Percentiles rank a stretch among this genome's conserved stretches.
Evolutionary conservation across 2,797 vertebrate species (phyloP).

Genomic region (Crenuchus spilurus): DNA sequence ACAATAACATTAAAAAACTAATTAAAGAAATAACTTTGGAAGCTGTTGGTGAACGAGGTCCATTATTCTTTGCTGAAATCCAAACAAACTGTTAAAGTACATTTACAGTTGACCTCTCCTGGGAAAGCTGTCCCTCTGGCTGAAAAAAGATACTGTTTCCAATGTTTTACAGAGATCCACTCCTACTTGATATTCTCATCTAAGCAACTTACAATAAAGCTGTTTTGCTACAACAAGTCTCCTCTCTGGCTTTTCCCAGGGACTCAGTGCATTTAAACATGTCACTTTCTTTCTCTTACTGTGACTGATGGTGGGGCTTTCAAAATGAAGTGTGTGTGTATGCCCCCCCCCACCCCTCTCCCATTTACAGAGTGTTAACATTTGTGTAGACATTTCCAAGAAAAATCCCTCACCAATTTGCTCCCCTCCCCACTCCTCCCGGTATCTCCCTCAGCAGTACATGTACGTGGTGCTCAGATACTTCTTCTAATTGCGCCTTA

Average conservation of each 20-base stretch:
- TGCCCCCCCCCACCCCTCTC: neutral
- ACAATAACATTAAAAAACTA: no score
- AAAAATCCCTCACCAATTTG: slow-evolving; percentile 29
- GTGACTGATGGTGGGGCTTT: slow-evolving; percentile 37
- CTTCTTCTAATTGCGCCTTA: slow-evolving; percentile 15
- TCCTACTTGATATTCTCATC: slow-evolving; percentile 71
- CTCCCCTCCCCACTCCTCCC: neutral
- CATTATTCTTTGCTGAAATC: slow-evolving; percentile 1
- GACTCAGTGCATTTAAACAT: slow-evolving; percentile 47
- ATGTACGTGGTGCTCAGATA: slow-evolving; percentile 20
- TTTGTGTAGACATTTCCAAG: slow-evolving; percentile 44
- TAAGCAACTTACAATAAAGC: slow-evolving; percentile 73
- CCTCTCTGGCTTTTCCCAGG: slow-evolving; percentile 58
- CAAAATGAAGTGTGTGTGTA: slow-evolving; percentile 14
- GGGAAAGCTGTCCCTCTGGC: slow-evolving; percentile 59
- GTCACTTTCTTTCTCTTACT: slow-evolving; percentile 45
- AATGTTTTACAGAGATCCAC: slow-evolving; percentile 63
- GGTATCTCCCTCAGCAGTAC: neutral
- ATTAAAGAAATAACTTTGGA: no score
- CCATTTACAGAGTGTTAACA: slow-evolving; percentile 38
- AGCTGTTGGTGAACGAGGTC: no score
- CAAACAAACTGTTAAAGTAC: neutral
- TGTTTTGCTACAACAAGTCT: slow-evolving; percentile 60
- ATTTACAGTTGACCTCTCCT: slow-evolving; percentile 44
- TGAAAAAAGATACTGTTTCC: slow-evolving; percentile 51